These are phyloP conservation scores for Phyllotreta striolata DNA, from an alignment of 2,888 invertebrate genomes.

Conservation along the genomic window DNA sequence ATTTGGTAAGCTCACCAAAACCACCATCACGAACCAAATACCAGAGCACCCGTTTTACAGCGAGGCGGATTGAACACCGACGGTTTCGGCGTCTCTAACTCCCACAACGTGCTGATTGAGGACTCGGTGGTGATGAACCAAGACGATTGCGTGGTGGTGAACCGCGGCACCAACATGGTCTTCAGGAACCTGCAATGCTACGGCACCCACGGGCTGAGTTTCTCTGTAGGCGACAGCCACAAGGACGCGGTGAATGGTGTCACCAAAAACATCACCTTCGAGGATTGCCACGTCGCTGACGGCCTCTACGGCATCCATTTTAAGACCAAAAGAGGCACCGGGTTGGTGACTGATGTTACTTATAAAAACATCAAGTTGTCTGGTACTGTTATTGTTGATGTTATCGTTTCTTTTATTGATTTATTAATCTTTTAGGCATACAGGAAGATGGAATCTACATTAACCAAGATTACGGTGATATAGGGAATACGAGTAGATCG, in stretches of 20 bases:
- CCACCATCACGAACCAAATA: no score
- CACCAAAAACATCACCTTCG: constrained; percentile 27
- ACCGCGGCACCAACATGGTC: constrained; percentile 17
- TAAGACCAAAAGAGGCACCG: constrained; percentile 28
- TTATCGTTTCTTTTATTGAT: neutral
- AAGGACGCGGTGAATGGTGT: neutral
- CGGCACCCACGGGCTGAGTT: constrained; percentile 33
- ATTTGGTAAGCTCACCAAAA: constrained; percentile 34
- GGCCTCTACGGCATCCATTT: constrained; percentile 30
- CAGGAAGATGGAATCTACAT: constrained; percentile 25
- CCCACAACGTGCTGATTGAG: constrained; percentile 25
- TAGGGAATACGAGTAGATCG: constrained; percentile 14
- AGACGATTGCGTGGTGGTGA: constrained; percentile 33
- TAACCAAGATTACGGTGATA: constrained; percentile 29
- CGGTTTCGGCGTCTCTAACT: constrained; percentile 13
- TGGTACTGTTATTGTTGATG: constrained; percentile 14
- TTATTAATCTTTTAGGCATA: constrained; percentile 9
- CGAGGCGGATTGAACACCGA: constrained; percentile 22
- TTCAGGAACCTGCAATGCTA: constrained; percentile 29
- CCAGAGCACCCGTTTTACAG: no score
- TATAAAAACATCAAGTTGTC: constrained; percentile 28
- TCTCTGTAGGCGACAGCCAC: constrained; percentile 22
- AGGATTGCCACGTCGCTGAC: constrained; percentile 21
- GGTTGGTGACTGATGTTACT: constrained; percentile 21
- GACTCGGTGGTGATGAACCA: constrained; percentile 30